Evolutionary conservation across 2,797 vertebrate species (phyloP), one percentile per base, ranked within the genome.

Genomic region (Pygocentrus nattereri): DNA sequence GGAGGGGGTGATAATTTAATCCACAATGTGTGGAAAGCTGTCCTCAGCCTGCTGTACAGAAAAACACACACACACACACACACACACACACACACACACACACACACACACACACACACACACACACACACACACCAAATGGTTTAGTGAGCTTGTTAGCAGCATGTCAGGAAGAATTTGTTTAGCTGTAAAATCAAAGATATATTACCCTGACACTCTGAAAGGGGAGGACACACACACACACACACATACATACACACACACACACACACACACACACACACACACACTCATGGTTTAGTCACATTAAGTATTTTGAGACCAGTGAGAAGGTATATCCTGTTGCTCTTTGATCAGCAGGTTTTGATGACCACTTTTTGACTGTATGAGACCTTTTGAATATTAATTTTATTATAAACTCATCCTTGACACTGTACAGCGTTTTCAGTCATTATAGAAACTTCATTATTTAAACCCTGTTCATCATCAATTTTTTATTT

Each of bases 31-130:
- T 56, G 52, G 52, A 56, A 56, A 56, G 52, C 52, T 56, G 21
- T 56, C 52, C 52, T 50, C 49, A 50, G 18, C 49, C 49, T 5
- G 3, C 49, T 50, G 16, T 50, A 21, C 59, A 34, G 13, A 61
- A 67, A 25, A 3, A 44, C 3, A 6, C 34, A 38, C 34, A 6
- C 34, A 38, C 34, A 38, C 34, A 38, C 6, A 6, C 34, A 6
- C 34, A 8, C 7, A 8, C 41, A 44, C 41, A 58, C 38, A 49
- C 78, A 62, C 27, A 21, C 59, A 34, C 21, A 61, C 67, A 25
- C 85, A 47, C 85, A 77, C 82, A 77, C 83, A 71, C 79, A 65
- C 87, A 77, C 83, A 74, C 84, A 73, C 68, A 69, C 74, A 38
- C 56, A 68, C 74, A 30, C 58, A 70, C 80, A 56, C 71, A 81